phyloP scores from a whole-genome alignment of 2,797 vertebrate species.

The Rhinatrema bivittatum region DNA sequence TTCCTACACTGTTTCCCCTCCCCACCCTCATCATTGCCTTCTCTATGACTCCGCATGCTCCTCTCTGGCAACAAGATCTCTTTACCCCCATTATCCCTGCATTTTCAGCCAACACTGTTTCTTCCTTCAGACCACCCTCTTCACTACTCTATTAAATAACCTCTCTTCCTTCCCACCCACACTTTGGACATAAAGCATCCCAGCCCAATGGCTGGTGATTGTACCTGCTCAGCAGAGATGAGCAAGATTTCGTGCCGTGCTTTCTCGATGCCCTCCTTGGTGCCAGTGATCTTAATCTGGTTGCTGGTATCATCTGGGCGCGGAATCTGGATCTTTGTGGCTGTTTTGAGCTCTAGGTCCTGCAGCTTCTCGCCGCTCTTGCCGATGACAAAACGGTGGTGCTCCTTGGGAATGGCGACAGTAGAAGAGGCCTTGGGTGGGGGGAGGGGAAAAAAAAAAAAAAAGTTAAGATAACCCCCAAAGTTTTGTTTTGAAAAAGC shows the following conservation, averaged over 20 bases:
- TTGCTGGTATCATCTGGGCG: constrained; percentile 95
- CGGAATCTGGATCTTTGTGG: constrained; percentile 98
- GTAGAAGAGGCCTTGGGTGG: constrained; percentile 80
- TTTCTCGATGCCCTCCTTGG: constrained; percentile 97
- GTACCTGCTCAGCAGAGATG: constrained; percentile 98
- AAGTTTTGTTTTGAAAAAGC: background rate
- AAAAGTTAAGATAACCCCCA: background rate
- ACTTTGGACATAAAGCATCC: no score
- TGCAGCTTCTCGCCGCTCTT: constrained; percentile 97
- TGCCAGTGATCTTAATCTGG: constrained; percentile 98
- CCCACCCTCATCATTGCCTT: no score
- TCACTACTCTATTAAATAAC: no score
- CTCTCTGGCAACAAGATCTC: no score
- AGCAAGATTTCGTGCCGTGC: constrained; percentile 94
- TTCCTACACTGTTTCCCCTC: no score
- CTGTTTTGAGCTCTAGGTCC: constrained; percentile 96
- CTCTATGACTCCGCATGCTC: no score
- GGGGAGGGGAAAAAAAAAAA: background rate
- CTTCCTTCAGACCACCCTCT: no score
- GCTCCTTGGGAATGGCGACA: constrained; percentile 94
- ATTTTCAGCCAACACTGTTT: no score
- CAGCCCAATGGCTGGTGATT: no score
- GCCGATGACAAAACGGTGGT: constrained; percentile 97
- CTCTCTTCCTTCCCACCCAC: no score
- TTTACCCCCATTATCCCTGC: no score